Percentiles rank a stretch among this genome's conserved stretches.
These are phyloP conservation scores for Lucifuga dentata DNA, from an alignment of 2,113 vertebrate species.

Conservation along the genomic window DNA sequence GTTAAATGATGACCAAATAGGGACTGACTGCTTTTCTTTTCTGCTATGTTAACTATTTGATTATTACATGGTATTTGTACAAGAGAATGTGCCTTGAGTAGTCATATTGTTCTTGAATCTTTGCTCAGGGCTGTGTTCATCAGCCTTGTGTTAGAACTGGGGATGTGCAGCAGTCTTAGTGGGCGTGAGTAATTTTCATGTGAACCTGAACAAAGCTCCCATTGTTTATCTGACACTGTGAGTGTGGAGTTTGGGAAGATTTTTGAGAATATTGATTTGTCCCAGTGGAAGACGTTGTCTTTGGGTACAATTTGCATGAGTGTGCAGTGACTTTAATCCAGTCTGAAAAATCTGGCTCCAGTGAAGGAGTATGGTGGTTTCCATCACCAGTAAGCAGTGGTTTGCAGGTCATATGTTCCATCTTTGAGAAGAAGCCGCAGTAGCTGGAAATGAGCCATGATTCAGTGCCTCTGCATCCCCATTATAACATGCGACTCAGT, in stretches of 20 bases:
- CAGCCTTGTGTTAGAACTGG: slow-evolving; percentile 19
- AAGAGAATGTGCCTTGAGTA: background rate
- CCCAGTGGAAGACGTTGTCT: slow-evolving; percentile 54
- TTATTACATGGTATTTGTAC: slow-evolving; percentile 1
- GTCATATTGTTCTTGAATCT: slow-evolving; percentile 10
- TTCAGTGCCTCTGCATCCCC: slow-evolving; percentile 30
- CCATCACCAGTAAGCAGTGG: slow-evolving; percentile 14
- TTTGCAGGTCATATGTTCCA: slow-evolving; percentile 51
- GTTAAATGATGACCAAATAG: slow-evolving; percentile 43
- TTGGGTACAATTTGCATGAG: slow-evolving; percentile 12
- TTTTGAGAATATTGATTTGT: slow-evolving; percentile 53
- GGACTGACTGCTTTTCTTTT: slow-evolving; percentile 15
- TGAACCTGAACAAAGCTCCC: slow-evolving; percentile 65
- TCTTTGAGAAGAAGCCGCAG: slow-evolving; percentile 35
- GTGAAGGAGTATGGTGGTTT: slow-evolving; percentile 25
- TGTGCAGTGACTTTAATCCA: slow-evolving; percentile 4
- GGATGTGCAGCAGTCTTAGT: slow-evolving; percentile 55
- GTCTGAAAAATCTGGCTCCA: slow-evolving; percentile 11
- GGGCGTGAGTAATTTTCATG: slow-evolving; percentile 62
- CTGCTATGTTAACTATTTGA: slow-evolving; percentile 6
- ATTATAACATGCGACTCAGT: slow-evolving; percentile 32
- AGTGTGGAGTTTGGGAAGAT: slow-evolving; percentile 32
- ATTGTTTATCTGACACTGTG: slow-evolving; percentile 66
- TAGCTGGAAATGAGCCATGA: slow-evolving; percentile 38
- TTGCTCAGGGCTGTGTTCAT: slow-evolving; percentile 2